A percentile compares a stretch with the other conserved stretches of the same genome.
These are phyloP conservation scores for Gnatocerus cornutus DNA, from an alignment of 2,888 invertebrate genomes.

Conservation along the genomic window DNA sequence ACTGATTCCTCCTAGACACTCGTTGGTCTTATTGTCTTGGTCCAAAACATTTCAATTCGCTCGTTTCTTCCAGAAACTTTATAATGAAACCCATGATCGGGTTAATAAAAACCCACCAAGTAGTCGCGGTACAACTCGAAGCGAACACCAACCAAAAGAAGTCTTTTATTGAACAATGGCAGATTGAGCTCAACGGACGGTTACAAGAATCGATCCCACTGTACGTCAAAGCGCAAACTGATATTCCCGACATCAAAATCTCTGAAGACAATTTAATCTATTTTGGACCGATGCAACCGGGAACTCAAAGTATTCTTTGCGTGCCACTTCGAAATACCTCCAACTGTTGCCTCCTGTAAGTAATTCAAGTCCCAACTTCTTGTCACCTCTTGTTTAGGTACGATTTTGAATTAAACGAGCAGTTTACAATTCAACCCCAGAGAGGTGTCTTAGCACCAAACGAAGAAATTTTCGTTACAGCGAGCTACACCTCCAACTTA, in stretches of 20 bases:
- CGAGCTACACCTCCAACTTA: conserved; percentile 52
- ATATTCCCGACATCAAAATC: conserved; percentile 63
- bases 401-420: conserved; percentile 42
- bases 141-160: conserved; percentile 53
- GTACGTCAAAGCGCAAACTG: conserved; percentile 68
- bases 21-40: conserved; percentile 55
- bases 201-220: conserved; percentile 63
- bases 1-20: conserved; percentile 68
- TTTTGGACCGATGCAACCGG: conserved; percentile 67
- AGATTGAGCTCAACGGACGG: conserved; percentile 69
- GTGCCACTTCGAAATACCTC: conserved; percentile 69
- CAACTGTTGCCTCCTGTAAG: conserved; percentile 44
- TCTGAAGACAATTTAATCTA: conserved; percentile 65
- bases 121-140: conserved; percentile 68
- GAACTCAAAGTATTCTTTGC: conserved; percentile 61
- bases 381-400: conserved; percentile 50
- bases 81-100: conserved; percentile 71
- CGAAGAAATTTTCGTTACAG: conserved; percentile 51
- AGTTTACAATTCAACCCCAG: conserved; percentile 52
- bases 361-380: background rate
- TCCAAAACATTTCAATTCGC: background rate
- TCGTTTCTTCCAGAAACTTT: conserved; percentile 66
- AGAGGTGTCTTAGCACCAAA: conserved; percentile 56
- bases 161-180: conserved; percentile 70
- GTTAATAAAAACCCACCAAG: conserved; percentile 66